Evolutionary conservation across 2,797 vertebrate genomes (phyloP).

Genomic region (Lateolabrax maculatus): DNA sequence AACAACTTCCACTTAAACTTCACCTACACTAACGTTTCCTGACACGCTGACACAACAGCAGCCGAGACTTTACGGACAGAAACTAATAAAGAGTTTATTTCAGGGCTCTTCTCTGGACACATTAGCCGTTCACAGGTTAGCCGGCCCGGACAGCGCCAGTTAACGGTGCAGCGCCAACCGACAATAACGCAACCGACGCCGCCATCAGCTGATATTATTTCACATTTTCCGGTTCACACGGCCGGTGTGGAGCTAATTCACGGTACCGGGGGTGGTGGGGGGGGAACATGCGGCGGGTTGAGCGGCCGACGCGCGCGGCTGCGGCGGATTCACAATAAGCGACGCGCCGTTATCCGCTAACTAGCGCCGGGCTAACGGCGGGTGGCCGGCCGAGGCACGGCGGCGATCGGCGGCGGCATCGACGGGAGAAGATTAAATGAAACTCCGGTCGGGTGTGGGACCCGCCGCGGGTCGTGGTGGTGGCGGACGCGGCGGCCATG

Average conservation of each 20-base stretch:
- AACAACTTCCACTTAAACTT: neutral
- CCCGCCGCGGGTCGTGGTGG: fast-evolving
- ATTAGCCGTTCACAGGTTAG: no score
- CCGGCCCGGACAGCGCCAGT: constrained; percentile 40
- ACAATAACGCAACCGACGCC: constrained; percentile 13
- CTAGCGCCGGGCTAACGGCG: constrained; percentile 44
- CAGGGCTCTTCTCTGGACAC: no score
- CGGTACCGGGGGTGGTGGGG: no score
- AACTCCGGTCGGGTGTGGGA: fast-evolving
- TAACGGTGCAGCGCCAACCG: constrained; percentile 7
- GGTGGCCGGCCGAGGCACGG: constrained; percentile 39
- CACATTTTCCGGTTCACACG: fast-evolving
- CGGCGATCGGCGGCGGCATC: neutral
- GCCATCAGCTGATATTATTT: neutral
- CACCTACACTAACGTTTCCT: no score
- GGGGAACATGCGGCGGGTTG: no score
- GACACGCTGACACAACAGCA: no score
- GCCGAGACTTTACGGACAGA: no score
- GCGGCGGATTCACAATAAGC: neutral
- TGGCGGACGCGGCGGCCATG: neutral
- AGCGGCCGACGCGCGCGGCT: neutral
- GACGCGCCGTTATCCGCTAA: constrained; percentile 43
- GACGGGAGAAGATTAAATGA: no score
- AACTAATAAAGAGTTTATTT: fast-evolving
- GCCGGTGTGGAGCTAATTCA: fast-evolving